Conservation (phyloP, 2,888 invertebrate genomes). For the Lasioglossum lativentre region DNA sequence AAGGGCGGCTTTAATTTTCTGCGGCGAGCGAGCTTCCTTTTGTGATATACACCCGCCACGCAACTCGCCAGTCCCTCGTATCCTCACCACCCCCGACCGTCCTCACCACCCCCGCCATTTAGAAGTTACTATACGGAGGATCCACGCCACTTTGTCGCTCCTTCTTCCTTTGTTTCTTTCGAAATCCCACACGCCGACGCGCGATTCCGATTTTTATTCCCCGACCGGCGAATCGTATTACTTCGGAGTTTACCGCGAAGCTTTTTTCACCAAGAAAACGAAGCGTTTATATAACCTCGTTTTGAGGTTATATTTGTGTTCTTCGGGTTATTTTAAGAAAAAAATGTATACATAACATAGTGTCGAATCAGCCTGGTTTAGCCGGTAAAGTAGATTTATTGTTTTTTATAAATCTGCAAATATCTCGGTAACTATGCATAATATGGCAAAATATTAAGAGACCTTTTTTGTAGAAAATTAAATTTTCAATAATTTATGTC, state of each 20-base stretch:
- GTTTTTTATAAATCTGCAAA: no score
- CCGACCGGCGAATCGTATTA: conserved; percentile 10
- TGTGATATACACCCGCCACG: not conserved
- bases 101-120: not conserved
- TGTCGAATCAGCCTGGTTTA: no score
- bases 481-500: no score
- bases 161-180: not conserved
- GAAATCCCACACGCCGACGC: not conserved
- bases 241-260: conserved; percentile 1
- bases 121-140: not conserved
- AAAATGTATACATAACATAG: no score
- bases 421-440: no score
- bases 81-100: not conserved
- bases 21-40: not conserved
- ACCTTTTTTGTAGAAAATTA: no score
- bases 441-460: no score
- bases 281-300: no score
- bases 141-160: not conserved
- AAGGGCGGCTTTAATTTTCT: conserved; percentile 26
- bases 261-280: conserved; percentile 11
- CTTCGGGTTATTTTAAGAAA: no score
- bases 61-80: not conserved
- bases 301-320: no score
- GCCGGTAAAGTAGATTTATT: no score
- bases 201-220: conserved; percentile 23